A percentile compares a stretch with the other conserved stretches of the same genome.
Evolutionary conservation across 2,113 vertebrate species (phyloP).

Genomic region (Apeltes quadracus): DNA sequence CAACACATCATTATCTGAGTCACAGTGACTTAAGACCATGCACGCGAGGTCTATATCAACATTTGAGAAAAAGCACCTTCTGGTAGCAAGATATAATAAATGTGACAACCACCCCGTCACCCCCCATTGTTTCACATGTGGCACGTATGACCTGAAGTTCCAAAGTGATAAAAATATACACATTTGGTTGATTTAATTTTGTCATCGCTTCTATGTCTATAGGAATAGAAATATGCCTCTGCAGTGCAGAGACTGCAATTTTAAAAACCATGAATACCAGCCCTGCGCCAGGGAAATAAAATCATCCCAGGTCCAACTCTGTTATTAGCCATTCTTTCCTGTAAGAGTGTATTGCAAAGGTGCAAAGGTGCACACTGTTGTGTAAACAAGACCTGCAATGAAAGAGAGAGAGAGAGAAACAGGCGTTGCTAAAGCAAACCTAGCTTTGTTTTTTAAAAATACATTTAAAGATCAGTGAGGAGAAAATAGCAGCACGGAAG

Average conservation of each 20-base stretch:
- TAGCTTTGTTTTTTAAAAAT: conserved; percentile 42
- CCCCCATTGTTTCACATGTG: neutral
- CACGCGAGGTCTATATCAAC: too few relatives aligned
- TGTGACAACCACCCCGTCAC: too few relatives aligned
- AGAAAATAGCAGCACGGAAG: conserved; percentile 77
- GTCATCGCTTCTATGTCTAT: neutral
- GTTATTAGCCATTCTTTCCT: conserved; percentile 41
- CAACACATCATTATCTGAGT: too few relatives aligned
- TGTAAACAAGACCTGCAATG: conserved; percentile 59
- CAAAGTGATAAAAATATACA: neutral
- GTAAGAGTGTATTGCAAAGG: conserved; percentile 29
- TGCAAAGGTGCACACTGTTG: conserved; percentile 33
- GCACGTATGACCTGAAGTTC: neutral
- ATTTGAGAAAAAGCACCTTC: too few relatives aligned
- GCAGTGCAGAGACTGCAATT: neutral
- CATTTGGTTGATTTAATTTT: neutral
- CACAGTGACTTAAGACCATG: too few relatives aligned
- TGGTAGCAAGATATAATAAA: too few relatives aligned
- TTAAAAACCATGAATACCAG: conserved; percentile 3
- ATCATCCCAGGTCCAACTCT: conserved; percentile 34
- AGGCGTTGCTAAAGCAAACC: conserved; percentile 66
- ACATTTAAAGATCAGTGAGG: conserved; percentile 14
- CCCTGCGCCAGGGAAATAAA: neutral
- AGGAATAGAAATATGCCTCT: neutral
- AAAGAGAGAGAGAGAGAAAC: conserved; percentile 43